Evolutionary conservation across 2,797 vertebrate species (phyloP).

Genomic region (Aeoliscus strigatus): DNA sequence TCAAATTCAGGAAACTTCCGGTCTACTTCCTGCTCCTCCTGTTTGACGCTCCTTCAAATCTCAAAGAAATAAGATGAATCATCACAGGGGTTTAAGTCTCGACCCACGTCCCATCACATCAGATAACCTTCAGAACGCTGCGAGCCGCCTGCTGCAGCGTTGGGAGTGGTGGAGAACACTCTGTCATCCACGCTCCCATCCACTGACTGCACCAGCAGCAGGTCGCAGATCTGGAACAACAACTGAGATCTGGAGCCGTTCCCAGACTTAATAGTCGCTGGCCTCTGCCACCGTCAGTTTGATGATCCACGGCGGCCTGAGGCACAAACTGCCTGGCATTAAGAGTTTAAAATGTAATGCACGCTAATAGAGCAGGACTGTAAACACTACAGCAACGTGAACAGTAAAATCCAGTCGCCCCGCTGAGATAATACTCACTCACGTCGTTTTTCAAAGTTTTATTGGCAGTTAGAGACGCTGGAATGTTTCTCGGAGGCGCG

Average conservation of each 20-base stretch:
- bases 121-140: too few relatives aligned
- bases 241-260: slow-evolving; percentile 66
- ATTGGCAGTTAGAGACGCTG: slow-evolving; percentile 48
- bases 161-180: too few relatives aligned
- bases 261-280: slow-evolving; percentile 58
- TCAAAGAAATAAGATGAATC: too few relatives aligned
- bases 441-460: slow-evolving; percentile 45
- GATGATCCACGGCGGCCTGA: slow-evolving; percentile 54
- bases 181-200: too few relatives aligned
- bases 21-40: too few relatives aligned
- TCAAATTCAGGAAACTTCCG: too few relatives aligned
- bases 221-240: slow-evolving; percentile 49
- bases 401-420: slow-evolving; percentile 31
- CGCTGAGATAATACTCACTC: slow-evolving; percentile 18
- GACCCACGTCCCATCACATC: too few relatives aligned
- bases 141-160: too few relatives aligned
- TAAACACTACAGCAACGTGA: slow-evolving; percentile 11
- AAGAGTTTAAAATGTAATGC: slow-evolving; percentile 38
- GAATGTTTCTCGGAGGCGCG: slow-evolving; percentile 41
- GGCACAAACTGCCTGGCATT: slow-evolving; percentile 32
- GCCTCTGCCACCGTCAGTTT: slow-evolving; percentile 50
- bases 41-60: too few relatives aligned
- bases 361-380: slow-evolving; percentile 14
- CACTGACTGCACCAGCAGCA: slow-evolving; percentile 50
- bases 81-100: too few relatives aligned